Evolutionary conservation across 1,140 invertebrate genomes (phyloP).

Genomic region (Psix sp.): DNA sequence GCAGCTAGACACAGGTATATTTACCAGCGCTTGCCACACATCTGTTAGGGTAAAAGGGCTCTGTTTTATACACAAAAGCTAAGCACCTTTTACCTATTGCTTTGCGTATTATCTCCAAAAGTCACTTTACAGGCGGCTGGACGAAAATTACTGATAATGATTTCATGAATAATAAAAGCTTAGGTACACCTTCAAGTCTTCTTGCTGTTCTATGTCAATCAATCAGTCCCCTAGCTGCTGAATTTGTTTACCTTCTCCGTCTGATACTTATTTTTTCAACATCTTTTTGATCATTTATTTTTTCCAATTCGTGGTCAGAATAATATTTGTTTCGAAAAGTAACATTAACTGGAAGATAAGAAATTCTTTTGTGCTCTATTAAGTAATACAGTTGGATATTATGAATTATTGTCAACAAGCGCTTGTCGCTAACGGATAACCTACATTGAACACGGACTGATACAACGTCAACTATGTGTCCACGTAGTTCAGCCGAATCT

Average conservation of each 20-base stretch:
- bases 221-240: too few relatives aligned
- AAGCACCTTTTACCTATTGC: conserved; percentile 34
- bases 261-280: too few relatives aligned
- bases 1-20: conserved; percentile 65
- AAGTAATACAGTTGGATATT: conserved; percentile 46
- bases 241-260: too few relatives aligned
- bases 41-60: conserved; percentile 61
- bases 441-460: conserved; percentile 62
- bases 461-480: conserved; percentile 54
- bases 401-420: conserved; percentile 57
- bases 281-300: too few relatives aligned
- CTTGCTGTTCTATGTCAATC: too few relatives aligned
- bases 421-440: conserved; percentile 66
- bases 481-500: conserved; percentile 57
- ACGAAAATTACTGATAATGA: conserved; percentile 26
- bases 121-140: conserved; percentile 21
- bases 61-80: conserved; percentile 47
- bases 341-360: too few relatives aligned
- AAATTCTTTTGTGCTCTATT: conserved; percentile 6
- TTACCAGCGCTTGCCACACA: conserved; percentile 64
- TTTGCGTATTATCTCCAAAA: conserved; percentile 41
- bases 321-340: too few relatives aligned
- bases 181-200: too few relatives aligned
- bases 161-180: conserved; percentile 38
- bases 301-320: too few relatives aligned